A percentile compares a stretch with the other conserved stretches of the same genome.
Conservation (phyloP, 2,113 vertebrate genomes). For the Azemiops feae region DNA sequence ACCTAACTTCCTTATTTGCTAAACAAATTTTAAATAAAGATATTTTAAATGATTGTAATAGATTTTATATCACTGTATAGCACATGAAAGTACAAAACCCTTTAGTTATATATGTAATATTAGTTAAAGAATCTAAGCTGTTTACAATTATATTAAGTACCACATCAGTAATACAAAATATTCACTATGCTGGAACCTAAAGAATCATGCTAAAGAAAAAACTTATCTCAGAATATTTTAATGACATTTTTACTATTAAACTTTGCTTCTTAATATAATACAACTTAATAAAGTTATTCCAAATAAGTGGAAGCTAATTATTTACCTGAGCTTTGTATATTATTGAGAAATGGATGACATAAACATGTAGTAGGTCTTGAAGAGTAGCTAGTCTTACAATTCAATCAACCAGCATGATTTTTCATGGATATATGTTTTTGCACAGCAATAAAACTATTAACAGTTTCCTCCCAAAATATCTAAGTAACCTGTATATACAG, state of each 20-base stretch:
- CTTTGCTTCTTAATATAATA: neutral
- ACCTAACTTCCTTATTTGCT: neutral
- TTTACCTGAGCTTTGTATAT: neutral
- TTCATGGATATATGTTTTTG: neutral
- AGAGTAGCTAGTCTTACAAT: neutral
- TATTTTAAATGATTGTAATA: conserved; percentile 24
- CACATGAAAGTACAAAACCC: neutral
- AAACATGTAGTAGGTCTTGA: neutral
- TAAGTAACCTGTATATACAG: neutral
- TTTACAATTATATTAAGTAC: neutral
- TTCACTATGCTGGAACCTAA: neutral
- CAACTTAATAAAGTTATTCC: neutral
- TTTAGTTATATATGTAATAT: neutral
- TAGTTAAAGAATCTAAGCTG: neutral
- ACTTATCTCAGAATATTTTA: neutral
- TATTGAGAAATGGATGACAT: neutral
- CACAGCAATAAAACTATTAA: neutral
- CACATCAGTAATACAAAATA: neutral
- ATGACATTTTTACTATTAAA: neutral
- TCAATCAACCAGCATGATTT: neutral
- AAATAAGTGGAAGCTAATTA: neutral
- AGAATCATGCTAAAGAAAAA: neutral
- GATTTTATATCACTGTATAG: neutral
- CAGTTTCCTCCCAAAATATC: neutral
- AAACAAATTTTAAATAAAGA: conserved; percentile 24